phyloP scores from a whole-genome alignment of 2,888 invertebrate genomes.

The Acronicta aceris region DNA sequence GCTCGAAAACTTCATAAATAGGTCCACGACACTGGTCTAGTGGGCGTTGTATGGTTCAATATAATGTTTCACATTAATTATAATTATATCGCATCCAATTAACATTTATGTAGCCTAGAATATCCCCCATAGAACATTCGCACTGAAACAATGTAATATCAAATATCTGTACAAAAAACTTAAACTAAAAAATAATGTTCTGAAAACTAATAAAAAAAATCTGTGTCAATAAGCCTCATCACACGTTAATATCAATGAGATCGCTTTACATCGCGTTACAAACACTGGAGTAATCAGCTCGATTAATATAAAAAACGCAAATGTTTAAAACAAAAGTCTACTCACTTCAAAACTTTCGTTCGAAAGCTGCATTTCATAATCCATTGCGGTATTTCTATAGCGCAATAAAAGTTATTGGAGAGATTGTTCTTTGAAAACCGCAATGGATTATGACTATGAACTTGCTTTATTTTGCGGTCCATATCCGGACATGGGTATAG shows the following conservation, averaged over 20 bases:
- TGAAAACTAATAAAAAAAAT: conserved; percentile 62
- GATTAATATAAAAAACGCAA: conserved; percentile 25
- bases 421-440: conserved; percentile 34
- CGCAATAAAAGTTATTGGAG: conserved; percentile 12
- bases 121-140: conserved; percentile 49
- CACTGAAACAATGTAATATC: conserved; percentile 70
- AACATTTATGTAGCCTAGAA: background rate
- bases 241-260: conserved; percentile 80
- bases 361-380: conserved; percentile 19
- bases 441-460: conserved; percentile 28
- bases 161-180: conserved; percentile 77
- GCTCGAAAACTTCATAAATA: too few species aligned
- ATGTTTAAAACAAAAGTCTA: conserved; percentile 12
- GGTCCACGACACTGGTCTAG: background rate
- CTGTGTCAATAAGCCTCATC: conserved; percentile 78
- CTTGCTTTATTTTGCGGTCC: conserved; percentile 28
- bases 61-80: too few species aligned
- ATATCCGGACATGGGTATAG: conserved; percentile 18
- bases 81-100: too few species aligned
- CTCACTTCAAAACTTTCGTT: conserved; percentile 18
- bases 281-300: conserved; percentile 50
- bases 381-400: conserved; percentile 28
- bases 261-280: conserved; percentile 64
- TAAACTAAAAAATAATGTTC: conserved; percentile 68
- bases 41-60: background rate